Evolutionary conservation across 2,797 vertebrate genomes (phyloP), one percentile per base, ranked within the genome.

Genomic region (Eulemur coronatus): DNA sequence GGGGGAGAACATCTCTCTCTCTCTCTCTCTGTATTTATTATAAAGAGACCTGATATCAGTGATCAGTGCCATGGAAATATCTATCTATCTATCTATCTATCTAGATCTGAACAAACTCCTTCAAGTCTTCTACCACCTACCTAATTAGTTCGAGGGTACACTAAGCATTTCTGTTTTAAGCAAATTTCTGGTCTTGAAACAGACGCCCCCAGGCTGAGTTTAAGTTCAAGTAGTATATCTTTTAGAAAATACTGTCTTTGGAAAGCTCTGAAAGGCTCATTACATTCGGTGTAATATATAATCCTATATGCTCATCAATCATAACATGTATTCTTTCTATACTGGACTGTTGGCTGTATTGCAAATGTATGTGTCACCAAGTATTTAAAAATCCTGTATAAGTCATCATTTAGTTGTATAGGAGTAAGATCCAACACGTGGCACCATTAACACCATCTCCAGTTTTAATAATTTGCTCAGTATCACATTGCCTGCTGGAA

Each of bases 161-260:
- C 30, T 24, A 88, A 70, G n/a, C 14, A 57, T 59, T 80, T 80
- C 59, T 94, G 93, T 82, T 84, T 78, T 87, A 95, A 92, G 81
- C 30, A 97, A 95, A 87, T 46, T 92, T 92, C 81, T 95, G 18
- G 41, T 88, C 43, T 95, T 93, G 73, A 96, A 96, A 96, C 55
- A 84, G 73, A 90, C 18, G 70, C 87, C 67, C 48, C 30, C 8
- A 81, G n/a, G 52, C 65, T 43, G 57, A 93, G 85, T 96, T 96
- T 95, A 96, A 96, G 91, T 92, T 91, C 90, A 94, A 90, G 90
- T 11, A 85, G 55, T 57, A 4, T 35, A 90, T 96, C 84, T 96
- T 95, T 92, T 52, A 79, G 72, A 90, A 97, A 97, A 95, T 41
- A 90, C 20, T 84, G 81, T 59, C 94, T 94, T 90, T 91, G 94